Evolutionary conservation across 2,888 invertebrate species (phyloP), one percentile per base, ranked within the genome.

Genomic region (Cantharis nigra): DNA sequence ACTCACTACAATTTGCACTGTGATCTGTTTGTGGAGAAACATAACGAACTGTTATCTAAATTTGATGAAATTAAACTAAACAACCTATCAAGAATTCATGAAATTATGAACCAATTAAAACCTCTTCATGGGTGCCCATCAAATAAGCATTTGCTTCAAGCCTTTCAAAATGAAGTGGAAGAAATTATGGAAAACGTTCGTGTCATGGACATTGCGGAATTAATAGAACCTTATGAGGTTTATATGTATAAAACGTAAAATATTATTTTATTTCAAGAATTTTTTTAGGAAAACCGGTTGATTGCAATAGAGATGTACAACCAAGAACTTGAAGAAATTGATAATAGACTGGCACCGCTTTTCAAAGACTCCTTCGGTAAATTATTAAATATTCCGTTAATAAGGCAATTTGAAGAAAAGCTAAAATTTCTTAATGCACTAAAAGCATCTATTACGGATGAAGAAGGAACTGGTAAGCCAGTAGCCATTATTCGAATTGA

Each of bases 81-180:
- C 11, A 65, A n/a, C 65, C 13, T 69, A 30, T 28, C 4, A 49
- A 67, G 9, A 23, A 9, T 73, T 79, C n/a, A 30, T 67, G 13
- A 69, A 65, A 23, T 78, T 85, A 26, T 82, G 84, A 62, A 79
- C 80, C 7, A 84, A 80, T 76, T 87, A 67, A 87, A 85, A 77
- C 82, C 85, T 3, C 75, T 86, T 28, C 82, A 85, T 78, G 87
- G 87, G 18, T 85, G 85, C 81, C 85, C 85, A 3, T 83, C 82
- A 2, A 87, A 86, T 70, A 80, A 76, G 69, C 28, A 73, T 20
- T 77, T 85, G 63, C 75, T 87, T 69, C 79, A 81, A 13, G 77
- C 83, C n/a, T 71, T 87, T n/a, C 74, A 84, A 75, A 64, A 79
- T 13, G 81, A 83, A 76, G 81, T 85, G 76, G 72, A 62, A 14